phyloP scores from a whole-genome alignment of 2,797 vertebrate genomes.

The Sebastes steindachneri region DNA sequence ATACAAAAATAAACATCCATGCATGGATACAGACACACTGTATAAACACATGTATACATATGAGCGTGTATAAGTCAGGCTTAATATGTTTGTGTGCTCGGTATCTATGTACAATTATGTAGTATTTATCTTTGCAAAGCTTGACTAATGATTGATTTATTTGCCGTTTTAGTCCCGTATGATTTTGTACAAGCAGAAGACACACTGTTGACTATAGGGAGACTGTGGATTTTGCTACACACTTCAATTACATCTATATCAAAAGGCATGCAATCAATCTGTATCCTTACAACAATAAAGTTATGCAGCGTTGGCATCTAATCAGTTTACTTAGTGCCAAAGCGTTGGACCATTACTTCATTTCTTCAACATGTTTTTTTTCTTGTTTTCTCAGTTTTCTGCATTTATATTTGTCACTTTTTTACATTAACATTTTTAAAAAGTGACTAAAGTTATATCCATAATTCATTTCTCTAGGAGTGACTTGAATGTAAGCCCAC shows the following conservation, averaged over 20 bases:
- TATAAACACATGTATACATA: not conserved
- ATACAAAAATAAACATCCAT: conserved; percentile 27
- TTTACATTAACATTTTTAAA: not conserved
- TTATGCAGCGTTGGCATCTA: not conserved
- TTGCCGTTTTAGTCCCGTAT: conserved; percentile 1
- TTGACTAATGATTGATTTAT: conserved; percentile 14
- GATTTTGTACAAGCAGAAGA: conserved; percentile 1
- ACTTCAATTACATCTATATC: not conserved
- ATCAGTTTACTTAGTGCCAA: not conserved
- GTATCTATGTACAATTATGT: not conserved
- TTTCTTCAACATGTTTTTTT: not conserved
- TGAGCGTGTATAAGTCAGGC: not conserved
- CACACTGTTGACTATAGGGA: not conserved
- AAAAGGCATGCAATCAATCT: not conserved
- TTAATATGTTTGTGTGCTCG: conserved; percentile 12
- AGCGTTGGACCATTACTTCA: not conserved
- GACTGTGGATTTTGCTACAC: not conserved
- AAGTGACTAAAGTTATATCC: not conserved
- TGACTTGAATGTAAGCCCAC: not conserved
- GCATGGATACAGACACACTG: not conserved
- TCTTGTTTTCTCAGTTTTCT: not conserved
- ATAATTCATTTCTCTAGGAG: not conserved
- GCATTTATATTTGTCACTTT: not conserved
- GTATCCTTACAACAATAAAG: conserved; percentile 9
- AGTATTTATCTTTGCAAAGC: conserved; percentile 6